A percentile compares a stretch with the other conserved stretches of the same genome.
These are phyloP conservation scores for Entosphenus tridentatus DNA, from an alignment of 2,113 vertebrate genomes.

Conservation along the genomic window DNA sequence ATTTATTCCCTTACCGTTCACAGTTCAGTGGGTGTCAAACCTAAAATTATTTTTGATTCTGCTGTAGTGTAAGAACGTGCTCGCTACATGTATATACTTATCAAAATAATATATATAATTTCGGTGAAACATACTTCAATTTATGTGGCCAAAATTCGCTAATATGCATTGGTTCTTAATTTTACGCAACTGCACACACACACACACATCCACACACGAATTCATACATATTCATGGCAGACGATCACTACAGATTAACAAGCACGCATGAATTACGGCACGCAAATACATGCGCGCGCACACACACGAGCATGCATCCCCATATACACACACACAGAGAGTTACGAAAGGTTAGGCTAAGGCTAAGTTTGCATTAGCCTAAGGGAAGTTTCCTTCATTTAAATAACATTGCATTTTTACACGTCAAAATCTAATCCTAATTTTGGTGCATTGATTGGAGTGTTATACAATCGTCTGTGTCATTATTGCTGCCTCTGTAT, in stretches of 20 bases:
- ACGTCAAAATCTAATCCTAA: too few relatives aligned
- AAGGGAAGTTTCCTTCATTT: too few relatives aligned
- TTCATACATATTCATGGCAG: not conserved
- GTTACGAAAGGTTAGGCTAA: not conserved
- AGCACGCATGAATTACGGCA: not conserved
- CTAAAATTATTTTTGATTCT: not conserved
- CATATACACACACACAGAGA: conserved; percentile 1
- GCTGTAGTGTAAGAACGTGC: not conserved
- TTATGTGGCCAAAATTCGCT: not conserved
- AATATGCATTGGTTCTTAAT: not conserved
- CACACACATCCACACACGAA: not conserved
- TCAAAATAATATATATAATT: not conserved
- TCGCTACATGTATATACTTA: not conserved
- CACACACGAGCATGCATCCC: not conserved
- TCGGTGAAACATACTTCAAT: not conserved
- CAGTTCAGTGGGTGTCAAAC: not conserved
- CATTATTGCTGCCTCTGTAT: too few relatives aligned
- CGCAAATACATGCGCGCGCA: not conserved
- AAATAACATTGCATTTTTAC: too few relatives aligned
- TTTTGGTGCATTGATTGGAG: too few relatives aligned
- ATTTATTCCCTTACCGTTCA: not conserved
- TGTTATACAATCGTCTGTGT: too few relatives aligned
- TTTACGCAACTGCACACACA: not conserved
- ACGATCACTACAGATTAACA: not conserved
- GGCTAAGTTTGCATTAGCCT: too few relatives aligned